phyloP scores from a whole-genome alignment of 2,113 vertebrate genomes.

The Neoarius graeffei region DNA sequence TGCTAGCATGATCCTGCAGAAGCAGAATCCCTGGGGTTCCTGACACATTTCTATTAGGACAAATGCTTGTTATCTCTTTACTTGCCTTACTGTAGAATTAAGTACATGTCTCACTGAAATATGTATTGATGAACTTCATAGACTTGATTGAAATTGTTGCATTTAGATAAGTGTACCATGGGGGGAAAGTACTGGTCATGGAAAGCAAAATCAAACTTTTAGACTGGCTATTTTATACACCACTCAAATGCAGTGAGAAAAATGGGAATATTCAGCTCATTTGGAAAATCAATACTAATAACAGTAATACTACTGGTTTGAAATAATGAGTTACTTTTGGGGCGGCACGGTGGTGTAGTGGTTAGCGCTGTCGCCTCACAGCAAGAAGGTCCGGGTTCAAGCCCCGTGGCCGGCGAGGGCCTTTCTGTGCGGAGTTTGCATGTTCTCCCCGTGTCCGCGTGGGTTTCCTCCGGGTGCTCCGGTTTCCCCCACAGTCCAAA shows the following conservation, averaged over 20 bases:
- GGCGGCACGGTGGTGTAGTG: too few species aligned
- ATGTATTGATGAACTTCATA: not conserved
- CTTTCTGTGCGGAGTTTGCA: too few species aligned
- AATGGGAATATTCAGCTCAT: not conserved
- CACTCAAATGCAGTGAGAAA: not conserved
- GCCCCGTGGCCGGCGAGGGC: too few species aligned
- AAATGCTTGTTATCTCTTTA: not conserved
- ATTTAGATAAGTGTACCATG: not conserved
- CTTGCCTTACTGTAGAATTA: not conserved
- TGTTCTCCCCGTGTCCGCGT: too few species aligned
- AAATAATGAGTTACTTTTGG: not conserved
- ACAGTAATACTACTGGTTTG: not conserved
- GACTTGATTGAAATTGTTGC: not conserved
- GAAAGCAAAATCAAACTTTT: not conserved
- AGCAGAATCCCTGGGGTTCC: not conserved
- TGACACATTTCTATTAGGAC: not conserved
- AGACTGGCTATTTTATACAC: not conserved
- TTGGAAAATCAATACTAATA: not conserved
- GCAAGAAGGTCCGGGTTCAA: too few species aligned
- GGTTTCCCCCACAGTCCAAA: too few species aligned
- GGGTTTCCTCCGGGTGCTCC: too few species aligned
- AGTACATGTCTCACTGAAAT: not conserved
- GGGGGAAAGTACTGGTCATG: not conserved
- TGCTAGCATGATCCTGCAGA: not conserved
- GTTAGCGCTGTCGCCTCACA: too few species aligned